Conservation (phyloP, 1,140 invertebrate genomes). For the Hyles vespertilio region DNA sequence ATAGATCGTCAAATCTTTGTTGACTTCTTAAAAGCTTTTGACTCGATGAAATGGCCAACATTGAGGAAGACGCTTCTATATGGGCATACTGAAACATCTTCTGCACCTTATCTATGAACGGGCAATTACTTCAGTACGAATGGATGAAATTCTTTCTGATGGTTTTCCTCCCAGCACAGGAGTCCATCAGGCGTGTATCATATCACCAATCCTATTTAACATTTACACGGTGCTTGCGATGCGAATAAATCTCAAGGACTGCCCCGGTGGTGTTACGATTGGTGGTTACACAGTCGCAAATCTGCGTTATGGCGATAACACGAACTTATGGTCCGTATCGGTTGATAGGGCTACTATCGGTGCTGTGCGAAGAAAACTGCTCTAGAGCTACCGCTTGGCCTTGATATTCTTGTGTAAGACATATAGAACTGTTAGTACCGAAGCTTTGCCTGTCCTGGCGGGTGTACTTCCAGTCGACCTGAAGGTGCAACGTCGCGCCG, state of each 20-base stretch:
- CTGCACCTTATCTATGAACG: constrained; percentile 19
- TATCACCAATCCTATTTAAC: constrained; percentile 23
- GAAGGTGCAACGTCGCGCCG: too few species aligned
- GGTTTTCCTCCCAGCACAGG: constrained; percentile 20
- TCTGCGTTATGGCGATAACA: too few species aligned
- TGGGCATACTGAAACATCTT: constrained; percentile 21
- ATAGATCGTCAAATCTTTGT: constrained; percentile 9
- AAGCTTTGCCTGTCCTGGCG: too few species aligned
- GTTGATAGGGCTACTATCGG: too few species aligned
- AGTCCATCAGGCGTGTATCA: constrained; percentile 22
- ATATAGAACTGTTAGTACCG: too few species aligned
- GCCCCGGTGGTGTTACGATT: constrained; percentile 15
- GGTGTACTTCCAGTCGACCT: too few species aligned
- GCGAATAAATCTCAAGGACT: constrained; percentile 16
- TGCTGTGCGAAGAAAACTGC: too few species aligned
- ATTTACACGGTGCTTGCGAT: constrained; percentile 20
- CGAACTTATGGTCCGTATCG: too few species aligned
- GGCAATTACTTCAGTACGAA: constrained; percentile 18
- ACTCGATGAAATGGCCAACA: constrained; percentile 11
- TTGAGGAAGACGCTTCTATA: constrained; percentile 8
- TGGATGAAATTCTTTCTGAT: constrained; percentile 15
- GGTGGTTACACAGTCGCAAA: constrained; percentile 5
- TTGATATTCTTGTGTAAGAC: too few species aligned
- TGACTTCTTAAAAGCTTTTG: constrained; percentile 12
- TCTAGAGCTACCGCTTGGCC: too few species aligned